These are phyloP conservation scores for Trissonchulus sp. DNA, from an alignment of 2,888 invertebrate genomes.

Conservation along the genomic window DNA sequence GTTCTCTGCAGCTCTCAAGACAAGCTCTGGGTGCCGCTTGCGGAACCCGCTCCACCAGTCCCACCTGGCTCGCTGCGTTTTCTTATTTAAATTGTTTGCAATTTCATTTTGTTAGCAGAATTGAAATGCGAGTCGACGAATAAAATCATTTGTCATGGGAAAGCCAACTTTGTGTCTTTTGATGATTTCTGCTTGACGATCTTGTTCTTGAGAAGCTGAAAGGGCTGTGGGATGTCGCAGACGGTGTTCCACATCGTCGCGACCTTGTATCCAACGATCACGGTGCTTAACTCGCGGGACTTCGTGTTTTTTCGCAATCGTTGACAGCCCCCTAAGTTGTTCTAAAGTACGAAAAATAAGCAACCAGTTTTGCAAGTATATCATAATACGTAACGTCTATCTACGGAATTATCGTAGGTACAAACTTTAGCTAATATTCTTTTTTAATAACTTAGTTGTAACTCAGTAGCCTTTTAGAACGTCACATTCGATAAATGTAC, in stretches of 20 bases:
- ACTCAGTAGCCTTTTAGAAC: too few relatives aligned
- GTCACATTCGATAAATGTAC: too few relatives aligned
- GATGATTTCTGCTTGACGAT: background rate
- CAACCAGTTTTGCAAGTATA: too few relatives aligned
- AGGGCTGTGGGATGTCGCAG: slow-evolving; percentile 5
- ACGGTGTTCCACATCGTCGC: slow-evolving; percentile 3
- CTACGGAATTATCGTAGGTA: too few relatives aligned
- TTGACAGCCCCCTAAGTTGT: background rate
- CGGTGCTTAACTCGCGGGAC: background rate
- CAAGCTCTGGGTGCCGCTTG: background rate
- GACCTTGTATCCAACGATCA: background rate
- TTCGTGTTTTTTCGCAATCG: background rate
- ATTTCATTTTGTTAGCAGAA: background rate
- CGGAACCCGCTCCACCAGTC: background rate
- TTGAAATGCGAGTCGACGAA: background rate
- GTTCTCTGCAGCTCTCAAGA: background rate
- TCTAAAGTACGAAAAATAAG: too few relatives aligned
- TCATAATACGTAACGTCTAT: too few relatives aligned
- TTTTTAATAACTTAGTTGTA: too few relatives aligned
- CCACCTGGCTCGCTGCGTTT: slow-evolving; percentile 4
- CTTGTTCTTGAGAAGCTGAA: background rate
- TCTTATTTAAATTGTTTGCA: background rate
- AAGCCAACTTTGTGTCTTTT: background rate
- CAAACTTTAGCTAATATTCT: too few relatives aligned
- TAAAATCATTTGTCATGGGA: background rate